Evolutionary conservation across 2,888 invertebrate genomes (phyloP), one percentile per base, ranked within the genome.

Genomic region (Xestia rhomboidea): DNA sequence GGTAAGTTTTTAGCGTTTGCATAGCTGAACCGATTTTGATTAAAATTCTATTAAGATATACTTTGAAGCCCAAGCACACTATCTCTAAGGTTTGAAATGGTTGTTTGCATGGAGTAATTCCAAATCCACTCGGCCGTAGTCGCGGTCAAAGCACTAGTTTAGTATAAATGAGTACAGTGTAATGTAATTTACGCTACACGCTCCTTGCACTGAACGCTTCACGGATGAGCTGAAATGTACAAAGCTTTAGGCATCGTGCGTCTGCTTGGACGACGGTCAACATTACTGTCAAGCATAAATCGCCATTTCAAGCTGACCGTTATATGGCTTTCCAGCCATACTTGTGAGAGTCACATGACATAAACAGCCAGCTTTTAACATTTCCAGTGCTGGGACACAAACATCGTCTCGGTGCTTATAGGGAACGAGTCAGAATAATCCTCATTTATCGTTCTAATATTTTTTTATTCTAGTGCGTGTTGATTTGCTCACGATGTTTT

Each of bases 201-300:
- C 63, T 63, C 54, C 24, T 54, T 81, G 54, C 76, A 79, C 60
- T 74, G 30, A 51, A 70, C 57, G 60, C 76, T 76, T 73, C 73
- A 79, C 30, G 67, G 76, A 30, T 82, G 67, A 79, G 76, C 30
- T 76, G 34, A 68, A 34, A 54, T 46, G 15, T 82, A 81, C 13
- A 75, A 51, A 34, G 44, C 60, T 76, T 67, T 38, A 67, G 57
- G 66, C 75, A 62, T 62, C 30, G 51, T 67, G 60, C 11, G n/a
- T 81, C 24, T 27, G 34, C 27, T 68, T 44, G 24, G 49, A 44
- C 44, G 15, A 38, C 30, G 76, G 44, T 75, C 66, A 24, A 62
- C 4, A 15, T 34, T 60, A 66, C 27, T 49, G 27, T 74, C 75
- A 30, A 62, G 4, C 30, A 44, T 67, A 81, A 67, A 21, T 44